These are phyloP conservation scores for Panagrolaimus sp. DNA, from an alignment of 1,140 invertebrate species.

Conservation along the genomic window DNA sequence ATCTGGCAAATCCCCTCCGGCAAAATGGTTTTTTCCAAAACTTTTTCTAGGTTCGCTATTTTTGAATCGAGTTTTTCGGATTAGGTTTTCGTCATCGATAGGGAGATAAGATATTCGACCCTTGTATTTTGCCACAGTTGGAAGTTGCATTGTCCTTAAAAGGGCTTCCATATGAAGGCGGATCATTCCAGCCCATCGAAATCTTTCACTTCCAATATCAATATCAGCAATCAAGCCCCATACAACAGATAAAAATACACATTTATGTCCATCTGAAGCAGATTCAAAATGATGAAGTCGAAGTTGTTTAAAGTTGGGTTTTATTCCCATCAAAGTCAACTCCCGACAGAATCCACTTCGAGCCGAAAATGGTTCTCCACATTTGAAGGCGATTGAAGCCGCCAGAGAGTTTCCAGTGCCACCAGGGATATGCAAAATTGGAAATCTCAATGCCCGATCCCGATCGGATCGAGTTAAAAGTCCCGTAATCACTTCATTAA, in stretches of 20 bases:
- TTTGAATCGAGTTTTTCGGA: constrained; percentile 42
- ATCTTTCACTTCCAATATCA: constrained; percentile 49
- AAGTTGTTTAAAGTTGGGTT: constrained; percentile 37
- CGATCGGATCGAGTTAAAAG: constrained; percentile 37
- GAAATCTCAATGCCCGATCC: constrained; percentile 40
- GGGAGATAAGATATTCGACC: constrained; percentile 47
- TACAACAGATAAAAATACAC: constrained; percentile 46
- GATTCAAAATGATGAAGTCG: constrained; percentile 45
- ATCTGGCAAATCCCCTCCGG: neutral
- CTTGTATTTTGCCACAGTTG: constrained; percentile 42
- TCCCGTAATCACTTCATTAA: constrained; percentile 43
- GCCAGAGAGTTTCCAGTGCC: constrained; percentile 51
- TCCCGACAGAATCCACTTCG: constrained; percentile 44
- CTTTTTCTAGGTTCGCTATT: constrained; percentile 21
- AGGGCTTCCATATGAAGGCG: constrained; percentile 52
- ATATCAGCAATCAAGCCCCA: constrained; percentile 53
- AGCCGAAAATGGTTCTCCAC: constrained; percentile 49
- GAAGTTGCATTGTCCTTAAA: constrained; percentile 44
- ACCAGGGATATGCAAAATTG: constrained; percentile 48
- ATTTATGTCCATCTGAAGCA: constrained; percentile 29
- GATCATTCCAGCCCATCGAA: constrained; percentile 42
- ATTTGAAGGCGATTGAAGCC: constrained; percentile 41
- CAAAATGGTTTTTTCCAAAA: constrained; percentile 49
- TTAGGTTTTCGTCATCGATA: constrained; percentile 28
- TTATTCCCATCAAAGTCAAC: constrained; percentile 41